Base-by-base conservation (phyloP, 2,797 vertebrate species). In the Phataginus tricuspis region DNA sequence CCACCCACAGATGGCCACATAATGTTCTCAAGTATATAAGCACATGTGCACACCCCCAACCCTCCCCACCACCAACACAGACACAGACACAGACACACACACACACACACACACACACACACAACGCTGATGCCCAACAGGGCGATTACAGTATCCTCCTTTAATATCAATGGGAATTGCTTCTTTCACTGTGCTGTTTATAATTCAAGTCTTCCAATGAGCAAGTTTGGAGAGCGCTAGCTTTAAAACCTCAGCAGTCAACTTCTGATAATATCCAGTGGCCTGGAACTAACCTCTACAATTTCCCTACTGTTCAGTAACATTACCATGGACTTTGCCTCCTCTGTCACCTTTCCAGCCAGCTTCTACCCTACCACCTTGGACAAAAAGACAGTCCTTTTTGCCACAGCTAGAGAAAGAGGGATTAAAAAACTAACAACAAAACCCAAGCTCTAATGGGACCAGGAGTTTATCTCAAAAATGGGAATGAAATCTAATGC, bases 401-500 rank as follows among this genome's bases (percentile, higher is more conserved):
- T 27, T 61, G 25, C 37, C 78, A 91, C 2, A 39, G 59, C 23
- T 19, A 45, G 9, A 4, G 4, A 64, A 93, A 15, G 66, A 6
- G 1, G 4, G n/a, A 63, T 49, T 27, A 55, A 55, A 91, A 86
- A 61, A 42, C 7, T 49, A 74, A 42, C 12, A 84, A 84, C 11
- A 91, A 61, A 91, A 77, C 31, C 39, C 45, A 86, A 96, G 55
- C 31, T 90, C 27, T 23, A 86, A 18, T 0, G 72, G 49, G 86
- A 93, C 16, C 61, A 90, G 34, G 37, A 42, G 53, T 61, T 82
- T 75, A 82, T 34, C 29, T 92, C 29, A 21, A 93, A 90, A 90
- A 87, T 3, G n/a, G 55, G 90, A 91, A 95, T 13, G 79, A 82
- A 55, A 87, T 68, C 42, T 66, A 66, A 97, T 91, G 88, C 37